phyloP scores from a whole-genome alignment of 2,797 vertebrate species.

The Bradypodion pumilum region DNA sequence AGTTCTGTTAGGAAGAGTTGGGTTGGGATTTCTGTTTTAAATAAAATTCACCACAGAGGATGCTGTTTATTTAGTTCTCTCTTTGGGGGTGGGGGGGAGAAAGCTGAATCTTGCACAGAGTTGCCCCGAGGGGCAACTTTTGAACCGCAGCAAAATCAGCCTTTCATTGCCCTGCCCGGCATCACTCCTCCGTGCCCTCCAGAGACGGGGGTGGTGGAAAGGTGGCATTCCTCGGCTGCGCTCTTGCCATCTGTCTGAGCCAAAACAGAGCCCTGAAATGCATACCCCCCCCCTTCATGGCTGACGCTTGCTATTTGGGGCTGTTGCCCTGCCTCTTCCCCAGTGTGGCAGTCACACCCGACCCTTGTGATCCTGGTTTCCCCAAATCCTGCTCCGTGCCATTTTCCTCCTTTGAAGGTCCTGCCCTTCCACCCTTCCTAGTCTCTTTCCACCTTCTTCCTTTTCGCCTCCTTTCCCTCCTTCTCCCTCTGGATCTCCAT shows the following conservation, averaged over 20 bases:
- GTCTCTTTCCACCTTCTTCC: background rate
- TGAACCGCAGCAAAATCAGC: background rate
- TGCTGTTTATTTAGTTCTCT: background rate
- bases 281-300: background rate
- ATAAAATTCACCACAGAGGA: background rate
- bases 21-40: background rate
- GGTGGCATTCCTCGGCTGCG: background rate
- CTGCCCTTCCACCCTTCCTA: background rate
- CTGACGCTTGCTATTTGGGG: background rate
- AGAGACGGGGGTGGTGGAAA: background rate
- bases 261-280: background rate
- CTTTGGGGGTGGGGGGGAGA: background rate
- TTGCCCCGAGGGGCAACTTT: constrained; percentile 11
- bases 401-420: background rate
- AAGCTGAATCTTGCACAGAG: background rate
- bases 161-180: constrained; percentile 54
- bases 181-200: constrained; percentile 33
- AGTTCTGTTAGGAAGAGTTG: background rate
- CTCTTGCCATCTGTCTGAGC: background rate
- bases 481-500: background rate
- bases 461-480: background rate
- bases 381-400: background rate
- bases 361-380: background rate
- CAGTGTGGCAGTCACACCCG: background rate
- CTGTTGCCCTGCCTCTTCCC: background rate